These are phyloP conservation scores for Rattus norvegicus DNA, from an alignment of 2,113 vertebrate species.

Conservation along the genomic window GRCr8 NC_086024.1:92331001-92331500, in stretches of 20 bases:
- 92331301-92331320: background rate
- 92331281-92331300: background rate
- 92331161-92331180: background rate
- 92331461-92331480: background rate
- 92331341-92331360: background rate
- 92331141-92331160: background rate
- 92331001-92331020: background rate
- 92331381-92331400: background rate
- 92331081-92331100: background rate
- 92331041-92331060: background rate
- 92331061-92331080: too few species aligned
- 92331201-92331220: too few species aligned
- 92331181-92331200: background rate
- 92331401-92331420: background rate
- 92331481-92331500: too few species aligned
- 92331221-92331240: background rate
- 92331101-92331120: background rate
- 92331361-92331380: background rate
- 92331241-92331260: background rate
- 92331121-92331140: rapidly evolving
- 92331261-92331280: background rate
- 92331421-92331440: background rate
- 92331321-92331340: background rate
- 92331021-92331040: background rate
- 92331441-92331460: background rate